Evolutionary conservation across 2,797 vertebrate species (phyloP).

Genomic region (Scomberomorus guttatus): DNA sequence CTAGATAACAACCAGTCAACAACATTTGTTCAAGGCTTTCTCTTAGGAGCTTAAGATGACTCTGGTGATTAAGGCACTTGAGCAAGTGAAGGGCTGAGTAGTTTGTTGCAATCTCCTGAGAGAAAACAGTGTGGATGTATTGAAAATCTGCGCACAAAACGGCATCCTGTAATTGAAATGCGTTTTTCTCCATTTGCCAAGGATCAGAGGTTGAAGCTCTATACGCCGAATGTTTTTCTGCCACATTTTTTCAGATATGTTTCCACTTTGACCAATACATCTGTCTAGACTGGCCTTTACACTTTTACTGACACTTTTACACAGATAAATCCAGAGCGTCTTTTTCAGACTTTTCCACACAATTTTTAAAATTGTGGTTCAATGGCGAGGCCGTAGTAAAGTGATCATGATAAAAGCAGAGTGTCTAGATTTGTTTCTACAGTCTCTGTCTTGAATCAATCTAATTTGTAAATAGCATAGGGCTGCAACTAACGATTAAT

Average conservation of each 20-base stretch:
- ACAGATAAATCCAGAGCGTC: not conserved
- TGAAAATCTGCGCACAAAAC: not conserved
- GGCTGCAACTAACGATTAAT: no score
- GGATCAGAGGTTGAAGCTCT: not conserved
- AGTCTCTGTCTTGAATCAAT: not conserved
- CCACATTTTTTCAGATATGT: not conserved
- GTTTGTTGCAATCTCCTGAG: slow-evolving; percentile 32
- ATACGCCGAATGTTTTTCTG: not conserved
- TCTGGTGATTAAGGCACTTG: slow-evolving; percentile 31
- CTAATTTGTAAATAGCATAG: no score
- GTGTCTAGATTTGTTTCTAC: not conserved
- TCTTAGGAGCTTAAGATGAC: slow-evolving; percentile 37
- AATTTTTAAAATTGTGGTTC: not conserved
- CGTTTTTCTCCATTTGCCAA: slow-evolving; percentile 10
- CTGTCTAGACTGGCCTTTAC: not conserved
- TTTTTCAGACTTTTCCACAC: not conserved
- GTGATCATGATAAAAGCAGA: not conserved
- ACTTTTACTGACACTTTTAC: not conserved
- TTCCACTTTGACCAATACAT: not conserved
- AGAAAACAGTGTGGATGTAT: slow-evolving; percentile 27
- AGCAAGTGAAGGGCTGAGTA: slow-evolving; percentile 18
- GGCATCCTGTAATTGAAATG: not conserved
- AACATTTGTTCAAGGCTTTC: slow-evolving; percentile 33
- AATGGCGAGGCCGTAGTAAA: not conserved
- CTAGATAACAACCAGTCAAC: slow-evolving; percentile 42